Evolutionary conservation across 2,888 invertebrate species (phyloP).

Genomic region (Loripinus fragilis): DNA sequence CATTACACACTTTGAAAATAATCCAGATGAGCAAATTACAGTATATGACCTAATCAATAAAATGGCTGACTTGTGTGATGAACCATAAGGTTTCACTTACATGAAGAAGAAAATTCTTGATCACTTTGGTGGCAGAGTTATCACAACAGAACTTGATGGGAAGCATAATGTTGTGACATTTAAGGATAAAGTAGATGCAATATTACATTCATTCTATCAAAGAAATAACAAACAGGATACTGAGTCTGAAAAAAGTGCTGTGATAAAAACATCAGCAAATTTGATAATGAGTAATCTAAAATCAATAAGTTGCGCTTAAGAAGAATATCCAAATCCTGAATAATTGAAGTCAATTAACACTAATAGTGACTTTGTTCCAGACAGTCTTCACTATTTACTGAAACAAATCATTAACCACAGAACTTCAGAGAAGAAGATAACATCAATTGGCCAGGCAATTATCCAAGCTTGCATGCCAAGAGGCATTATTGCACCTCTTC

Average conservation of each 20-base stretch:
- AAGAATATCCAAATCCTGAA: constrained; percentile 38
- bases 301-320: constrained; percentile 15
- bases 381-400: constrained; percentile 42
- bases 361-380: constrained; percentile 39
- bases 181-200: constrained; percentile 51
- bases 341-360: no score
- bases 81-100: constrained; percentile 27
- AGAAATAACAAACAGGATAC: constrained; percentile 20
- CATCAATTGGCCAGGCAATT: no score
- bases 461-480: no score
- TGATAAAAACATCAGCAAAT: constrained; percentile 62
- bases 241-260: constrained; percentile 39
- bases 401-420: constrained; percentile 28
- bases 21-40: constrained; percentile 47
- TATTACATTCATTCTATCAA: no score
- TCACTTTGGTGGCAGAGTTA: constrained; percentile 53
- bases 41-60: constrained; percentile 34
- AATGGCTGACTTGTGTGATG: constrained; percentile 33
- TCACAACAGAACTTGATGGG: constrained; percentile 52
- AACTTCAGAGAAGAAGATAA: constrained; percentile 29
- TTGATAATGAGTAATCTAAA: constrained; percentile 64
- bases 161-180: no score
- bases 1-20: constrained; percentile 34
- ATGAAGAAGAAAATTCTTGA: constrained; percentile 56
- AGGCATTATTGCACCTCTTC: no score